Base-by-base conservation (phyloP, 2,888 invertebrate genomes). In the Toxonevra muliebris region DNA sequence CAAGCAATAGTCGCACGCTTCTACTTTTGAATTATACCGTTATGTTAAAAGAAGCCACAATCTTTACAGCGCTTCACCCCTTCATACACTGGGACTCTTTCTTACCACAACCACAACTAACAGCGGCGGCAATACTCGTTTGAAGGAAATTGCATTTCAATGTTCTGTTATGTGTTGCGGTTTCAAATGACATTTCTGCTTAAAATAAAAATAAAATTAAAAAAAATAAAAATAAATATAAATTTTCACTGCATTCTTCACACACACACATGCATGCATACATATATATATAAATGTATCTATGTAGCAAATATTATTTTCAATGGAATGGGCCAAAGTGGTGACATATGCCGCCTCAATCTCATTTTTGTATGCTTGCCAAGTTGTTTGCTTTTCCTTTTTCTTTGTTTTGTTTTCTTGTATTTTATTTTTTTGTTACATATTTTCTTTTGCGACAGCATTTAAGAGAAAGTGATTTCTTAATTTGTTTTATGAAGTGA, bases 381-480 rank as follows among this genome's bases (percentile, higher is more conserved):
- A n/a, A n/a, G n/a, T n/a, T n/a, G n/a, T n/a, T n/a, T n/a, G n/a
- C n/a, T 54, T 54, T 62, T 52, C 13, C 42, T 30, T n/a, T 17
- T 54, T 12, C 42, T 62, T 52, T 54, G 17, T 8, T 42, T 42
- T 62, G 13, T 13, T 17, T 41, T 13, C 50, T 20, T 19, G 13
- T 17, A 20, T 63, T 15, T 52, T 52, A 8, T 62, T 30, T 40
- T 50, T 19, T 65, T 2, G 10, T n/a, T 53, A 5, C 19, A 53
- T 42, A 12, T n/a, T 52, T 53, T 1, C 45, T 55, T 57, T 10
- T 57, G 30, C n/a, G 8, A 3, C 20, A n/a, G 19, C 8, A 12
- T 13, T 15, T 45, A 30, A 68, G 77, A 63, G 78, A 80, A 79
- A 80, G 79, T 80, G 79, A 80, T 79, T 80, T 80, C 80, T 80